Conservation (phyloP, 2,113 vertebrate genomes). For the Pluvianellus socialis region DNA sequence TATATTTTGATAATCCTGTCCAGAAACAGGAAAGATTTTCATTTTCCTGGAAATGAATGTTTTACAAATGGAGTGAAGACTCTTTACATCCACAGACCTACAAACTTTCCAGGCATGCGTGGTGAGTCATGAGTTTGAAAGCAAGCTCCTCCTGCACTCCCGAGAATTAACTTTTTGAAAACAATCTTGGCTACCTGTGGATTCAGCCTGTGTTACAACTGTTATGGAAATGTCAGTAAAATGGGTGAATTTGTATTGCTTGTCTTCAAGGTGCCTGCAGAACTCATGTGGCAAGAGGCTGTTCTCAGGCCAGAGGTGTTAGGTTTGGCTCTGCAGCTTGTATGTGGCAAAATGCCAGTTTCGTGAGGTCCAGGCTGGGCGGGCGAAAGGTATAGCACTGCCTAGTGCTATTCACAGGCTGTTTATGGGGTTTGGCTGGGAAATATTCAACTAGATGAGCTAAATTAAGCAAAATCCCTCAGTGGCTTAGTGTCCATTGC, state of each 20-base stretch:
- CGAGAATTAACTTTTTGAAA: background rate
- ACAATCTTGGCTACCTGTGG: background rate
- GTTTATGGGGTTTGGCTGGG: background rate
- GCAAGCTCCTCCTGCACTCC: background rate
- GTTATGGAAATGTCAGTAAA: background rate
- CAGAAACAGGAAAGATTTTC: background rate
- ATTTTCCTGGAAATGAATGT: background rate
- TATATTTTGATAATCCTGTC: background rate
- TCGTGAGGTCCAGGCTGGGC: background rate
- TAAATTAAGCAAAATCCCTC: background rate
- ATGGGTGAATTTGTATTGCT: background rate
- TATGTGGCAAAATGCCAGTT: background rate
- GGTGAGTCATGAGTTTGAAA: background rate
- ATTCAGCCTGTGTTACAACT: background rate
- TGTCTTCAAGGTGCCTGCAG: background rate
- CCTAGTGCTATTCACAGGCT: background rate
- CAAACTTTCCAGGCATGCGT: background rate
- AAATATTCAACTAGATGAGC: background rate
- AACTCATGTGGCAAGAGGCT: background rate
- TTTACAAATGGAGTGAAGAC: background rate
- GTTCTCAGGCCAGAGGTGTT: background rate
- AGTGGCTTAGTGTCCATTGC: background rate
- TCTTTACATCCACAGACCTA: background rate
- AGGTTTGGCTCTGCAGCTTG: background rate
- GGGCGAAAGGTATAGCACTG: background rate